phyloP scores from a whole-genome alignment of 2,797 vertebrate species.

The Heliangelus exortis region DNA sequence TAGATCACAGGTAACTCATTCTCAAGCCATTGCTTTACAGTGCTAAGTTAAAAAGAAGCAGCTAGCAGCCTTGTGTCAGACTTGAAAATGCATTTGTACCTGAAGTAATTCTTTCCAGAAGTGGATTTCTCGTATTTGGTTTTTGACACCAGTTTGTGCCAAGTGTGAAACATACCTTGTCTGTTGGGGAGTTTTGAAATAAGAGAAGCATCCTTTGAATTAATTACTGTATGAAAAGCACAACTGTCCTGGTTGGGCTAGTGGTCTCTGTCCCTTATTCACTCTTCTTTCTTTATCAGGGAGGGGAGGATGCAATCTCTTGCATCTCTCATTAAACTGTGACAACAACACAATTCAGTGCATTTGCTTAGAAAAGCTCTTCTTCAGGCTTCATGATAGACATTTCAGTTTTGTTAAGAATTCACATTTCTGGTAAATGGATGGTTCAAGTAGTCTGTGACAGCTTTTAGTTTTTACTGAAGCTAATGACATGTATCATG shows the following conservation, averaged over 20 bases:
- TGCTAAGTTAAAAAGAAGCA: neutral
- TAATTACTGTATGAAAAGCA: neutral
- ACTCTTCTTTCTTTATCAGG: too few species aligned
- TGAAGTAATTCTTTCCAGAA: neutral
- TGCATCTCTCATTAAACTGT: too few species aligned
- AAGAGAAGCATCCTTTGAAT: neutral
- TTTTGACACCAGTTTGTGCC: neutral
- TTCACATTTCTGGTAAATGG: neutral
- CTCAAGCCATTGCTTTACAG: neutral
- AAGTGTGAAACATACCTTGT: neutral
- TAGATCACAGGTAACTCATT: conserved; percentile 89
- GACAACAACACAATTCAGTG: neutral
- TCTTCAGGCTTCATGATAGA: neutral
- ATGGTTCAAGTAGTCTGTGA: neutral
- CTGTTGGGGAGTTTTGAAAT: neutral
- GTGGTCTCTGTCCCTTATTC: too few species aligned
- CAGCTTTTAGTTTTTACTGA: neutral
- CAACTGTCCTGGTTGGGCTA: too few species aligned
- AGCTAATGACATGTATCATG: neutral
- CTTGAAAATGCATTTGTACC: neutral
- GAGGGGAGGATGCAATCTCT: too few species aligned
- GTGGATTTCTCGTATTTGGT: neutral
- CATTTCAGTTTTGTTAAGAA: neutral
- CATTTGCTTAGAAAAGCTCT: neutral
- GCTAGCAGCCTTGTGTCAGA: neutral